These are phyloP conservation scores for Podarcis raffonei DNA, from an alignment of 2,113 vertebrate genomes.

Conservation along the genomic window DNA sequence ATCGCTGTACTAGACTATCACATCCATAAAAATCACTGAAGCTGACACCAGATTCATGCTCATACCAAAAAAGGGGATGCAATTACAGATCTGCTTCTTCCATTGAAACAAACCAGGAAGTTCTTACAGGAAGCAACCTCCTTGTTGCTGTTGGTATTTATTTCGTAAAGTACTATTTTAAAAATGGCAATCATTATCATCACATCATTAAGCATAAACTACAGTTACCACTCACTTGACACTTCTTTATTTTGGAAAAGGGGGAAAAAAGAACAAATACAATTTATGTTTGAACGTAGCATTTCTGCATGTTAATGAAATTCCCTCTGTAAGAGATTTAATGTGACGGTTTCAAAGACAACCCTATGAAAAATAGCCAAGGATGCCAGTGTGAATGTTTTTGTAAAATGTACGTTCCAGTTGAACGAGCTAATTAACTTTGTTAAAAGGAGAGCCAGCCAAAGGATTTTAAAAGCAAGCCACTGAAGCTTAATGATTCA, in stretches of 20 bases:
- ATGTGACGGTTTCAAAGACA: constrained; percentile 49
- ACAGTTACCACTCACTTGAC: constrained; percentile 12
- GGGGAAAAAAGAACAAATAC: accelerated
- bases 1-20: too few species aligned
- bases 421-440: constrained; percentile 60
- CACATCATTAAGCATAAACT: background rate
- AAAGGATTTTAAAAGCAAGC: constrained; percentile 50
- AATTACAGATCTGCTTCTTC: background rate
- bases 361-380: constrained; percentile 31
- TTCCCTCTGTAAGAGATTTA: constrained; percentile 1
- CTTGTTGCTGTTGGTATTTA: background rate
- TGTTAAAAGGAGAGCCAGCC: constrained; percentile 61
- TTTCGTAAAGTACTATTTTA: background rate
- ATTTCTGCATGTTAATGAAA: constrained; percentile 44
- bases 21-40: too few species aligned
- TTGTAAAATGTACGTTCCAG: constrained; percentile 56
- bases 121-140: background rate
- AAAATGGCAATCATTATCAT: background rate
- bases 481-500: constrained; percentile 58
- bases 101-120: constrained; percentile 13
- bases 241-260: background rate
- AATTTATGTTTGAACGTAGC: constrained; percentile 21
- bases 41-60: too few species aligned
- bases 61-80: background rate
- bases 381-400: constrained; percentile 42